These are phyloP conservation scores for Euspilapteryx auroguttella DNA, from an alignment of 2,888 invertebrate genomes.

Conservation along the genomic window DNA sequence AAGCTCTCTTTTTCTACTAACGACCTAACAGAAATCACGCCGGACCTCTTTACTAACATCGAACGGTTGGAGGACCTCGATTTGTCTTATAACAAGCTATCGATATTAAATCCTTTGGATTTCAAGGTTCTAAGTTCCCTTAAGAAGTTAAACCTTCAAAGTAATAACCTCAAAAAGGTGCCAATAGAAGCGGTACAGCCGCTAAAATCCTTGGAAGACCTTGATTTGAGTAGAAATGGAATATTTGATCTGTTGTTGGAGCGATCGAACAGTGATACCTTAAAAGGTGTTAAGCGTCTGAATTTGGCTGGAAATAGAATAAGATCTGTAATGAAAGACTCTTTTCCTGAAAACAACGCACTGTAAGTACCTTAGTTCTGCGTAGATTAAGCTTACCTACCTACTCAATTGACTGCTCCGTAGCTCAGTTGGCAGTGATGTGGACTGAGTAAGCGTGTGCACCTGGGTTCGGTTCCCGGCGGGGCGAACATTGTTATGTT, in stretches of 20 bases:
- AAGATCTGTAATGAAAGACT: constrained; percentile 33
- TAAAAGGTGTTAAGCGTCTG: constrained; percentile 32
- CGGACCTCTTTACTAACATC: constrained; percentile 45
- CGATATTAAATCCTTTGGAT: constrained; percentile 31
- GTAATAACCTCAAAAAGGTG: constrained; percentile 38
- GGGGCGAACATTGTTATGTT: too few relatives aligned
- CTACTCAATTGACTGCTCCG: too few relatives aligned
- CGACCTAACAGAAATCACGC: constrained; percentile 37
- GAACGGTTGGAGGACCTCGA: constrained; percentile 44
- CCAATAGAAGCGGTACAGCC: constrained; percentile 33
- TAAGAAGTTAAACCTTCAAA: constrained; percentile 44
- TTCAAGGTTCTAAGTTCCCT: constrained; percentile 30
- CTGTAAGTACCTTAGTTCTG: constrained; percentile 33
- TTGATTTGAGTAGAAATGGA: constrained; percentile 53
- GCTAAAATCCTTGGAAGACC: constrained; percentile 31
- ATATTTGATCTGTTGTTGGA: constrained; percentile 32
- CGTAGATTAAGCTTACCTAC: neutral
- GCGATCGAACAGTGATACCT: constrained; percentile 18
- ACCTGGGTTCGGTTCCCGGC: neutral
- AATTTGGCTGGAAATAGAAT: constrained; percentile 52
- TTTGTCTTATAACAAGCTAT: constrained; percentile 50
- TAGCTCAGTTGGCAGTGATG: too few relatives aligned
- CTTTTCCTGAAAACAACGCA: constrained; percentile 32
- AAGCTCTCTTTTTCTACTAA: constrained; percentile 52
- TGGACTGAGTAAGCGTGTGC: too few relatives aligned